Base-by-base conservation (phyloP, 2,113 vertebrate species). In the Physeter macrocephalus region DNA sequence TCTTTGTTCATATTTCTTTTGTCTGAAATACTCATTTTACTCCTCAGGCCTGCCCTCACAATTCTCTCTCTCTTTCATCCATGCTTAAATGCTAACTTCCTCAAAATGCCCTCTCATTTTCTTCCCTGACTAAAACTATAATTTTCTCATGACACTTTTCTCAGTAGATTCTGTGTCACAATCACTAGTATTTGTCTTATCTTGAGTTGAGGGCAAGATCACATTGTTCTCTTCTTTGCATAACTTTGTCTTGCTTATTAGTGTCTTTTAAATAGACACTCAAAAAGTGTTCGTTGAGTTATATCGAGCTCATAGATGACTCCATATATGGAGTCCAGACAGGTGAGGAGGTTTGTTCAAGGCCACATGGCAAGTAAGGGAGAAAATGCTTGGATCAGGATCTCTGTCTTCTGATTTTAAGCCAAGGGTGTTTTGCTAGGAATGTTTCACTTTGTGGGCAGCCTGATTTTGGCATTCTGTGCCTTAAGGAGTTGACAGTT, bases 391-490 rank as follows among this genome's bases (percentile, higher is more conserved):
- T 43, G 18, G 61, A 39, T 29, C 1, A 13, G 23, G 62, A 43
- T 39, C 23, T 69, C 34, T 31, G 25, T 67, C 20, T 94, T 85
- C n/a, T 39, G 75, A 36, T 20, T 77, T 61, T n/a, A 84, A 77
- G 92, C 67, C 25, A 17, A 93, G 88, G 43, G 64, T 80, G 54
- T 93, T 97, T 46, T 96, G 1, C 83, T 82, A 71, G 86, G 78
- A 83, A 71, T 89, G 34, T 85, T 64, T 95, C 72, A 86, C 52
- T 96, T 96, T 82, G 88, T 95, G 74, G 85, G 85, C 94, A 81
- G 80, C 46, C 94, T 93, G 77, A 61, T 89, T 98, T 98, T 77
- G 82, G 66, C n/a, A 41, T 78, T 46, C n/a, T 18, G 1, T 59
- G 3, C 34, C 59, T 74, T 21, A 39, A 69, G 13, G n/a, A 57